Percentiles rank a stretch among this genome's conserved stretches.
These are phyloP conservation scores for Pseudopodoces humilis DNA, from an alignment of 2,113 vertebrate genomes.

Conservation along the genomic window DNA sequence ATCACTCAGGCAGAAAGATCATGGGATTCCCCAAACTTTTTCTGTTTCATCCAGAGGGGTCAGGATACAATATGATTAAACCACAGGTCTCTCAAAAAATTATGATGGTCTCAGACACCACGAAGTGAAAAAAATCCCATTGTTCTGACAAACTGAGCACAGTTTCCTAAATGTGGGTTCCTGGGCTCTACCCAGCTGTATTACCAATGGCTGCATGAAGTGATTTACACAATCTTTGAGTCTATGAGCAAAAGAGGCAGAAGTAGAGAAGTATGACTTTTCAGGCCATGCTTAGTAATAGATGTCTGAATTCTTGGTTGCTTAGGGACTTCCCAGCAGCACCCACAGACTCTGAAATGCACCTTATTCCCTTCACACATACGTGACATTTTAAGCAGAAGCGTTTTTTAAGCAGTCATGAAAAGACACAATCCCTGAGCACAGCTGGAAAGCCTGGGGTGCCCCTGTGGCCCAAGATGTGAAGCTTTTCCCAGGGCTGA, in stretches of 20 bases:
- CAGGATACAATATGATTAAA: not conserved
- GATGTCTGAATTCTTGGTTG: not conserved
- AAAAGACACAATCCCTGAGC: not conserved
- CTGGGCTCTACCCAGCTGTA: not conserved
- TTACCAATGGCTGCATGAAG: not conserved
- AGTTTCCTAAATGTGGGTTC: not conserved
- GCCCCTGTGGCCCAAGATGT: rapidly evolving
- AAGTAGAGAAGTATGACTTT: not conserved
- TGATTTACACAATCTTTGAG: not conserved
- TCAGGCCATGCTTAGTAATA: not conserved
- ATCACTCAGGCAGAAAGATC: not conserved
- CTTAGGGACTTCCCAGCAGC: not conserved
- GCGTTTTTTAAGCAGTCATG: rapidly evolving
- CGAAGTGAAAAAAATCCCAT: not conserved
- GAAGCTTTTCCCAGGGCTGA: not conserved
- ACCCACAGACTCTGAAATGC: not conserved
- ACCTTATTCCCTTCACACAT: not conserved
- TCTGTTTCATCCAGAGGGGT: not conserved
- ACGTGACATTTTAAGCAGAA: not conserved
- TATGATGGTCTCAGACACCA: not conserved
- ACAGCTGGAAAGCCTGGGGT: not conserved
- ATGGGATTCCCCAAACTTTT: not conserved
- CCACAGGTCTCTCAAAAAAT: not conserved
- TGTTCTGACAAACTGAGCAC: not conserved
- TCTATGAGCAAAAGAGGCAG: not conserved